These are phyloP conservation scores for Mastomys coucha DNA, from an alignment of 2,113 vertebrate species.

Conservation along the genomic window DNA sequence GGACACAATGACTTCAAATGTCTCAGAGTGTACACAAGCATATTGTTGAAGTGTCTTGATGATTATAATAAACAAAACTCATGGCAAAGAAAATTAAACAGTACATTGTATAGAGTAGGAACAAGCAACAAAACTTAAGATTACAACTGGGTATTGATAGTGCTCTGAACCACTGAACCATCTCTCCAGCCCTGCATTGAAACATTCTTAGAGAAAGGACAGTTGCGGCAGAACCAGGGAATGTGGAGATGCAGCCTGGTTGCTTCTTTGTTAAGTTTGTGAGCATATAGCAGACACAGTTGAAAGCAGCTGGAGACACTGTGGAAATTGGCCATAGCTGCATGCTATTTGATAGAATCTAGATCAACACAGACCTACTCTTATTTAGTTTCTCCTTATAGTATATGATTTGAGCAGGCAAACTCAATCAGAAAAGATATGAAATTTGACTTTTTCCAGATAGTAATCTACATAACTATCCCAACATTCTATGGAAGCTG, in stretches of 20 bases:
- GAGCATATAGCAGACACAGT: not conserved
- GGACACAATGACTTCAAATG: not conserved
- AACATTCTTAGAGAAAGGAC: not conserved
- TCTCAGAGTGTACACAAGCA: not conserved
- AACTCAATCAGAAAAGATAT: not conserved
- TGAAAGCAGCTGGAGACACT: not conserved
- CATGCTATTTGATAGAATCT: not conserved
- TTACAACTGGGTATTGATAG: not conserved
- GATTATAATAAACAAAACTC: not conserved
- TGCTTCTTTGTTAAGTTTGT: not conserved
- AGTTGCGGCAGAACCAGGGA: not conserved
- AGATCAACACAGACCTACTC: not conserved
- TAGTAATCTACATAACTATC: not conserved
- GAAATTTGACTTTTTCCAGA: not conserved
- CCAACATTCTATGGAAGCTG: not conserved
- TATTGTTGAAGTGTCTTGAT: not conserved
- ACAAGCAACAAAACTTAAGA: not conserved
- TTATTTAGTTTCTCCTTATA: not conserved
- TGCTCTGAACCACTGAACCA: too few relatives aligned
- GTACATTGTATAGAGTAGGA: not conserved
- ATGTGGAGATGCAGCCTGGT: not conserved
- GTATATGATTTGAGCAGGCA: not conserved
- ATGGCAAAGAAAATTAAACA: not conserved
- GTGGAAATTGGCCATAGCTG: not conserved
- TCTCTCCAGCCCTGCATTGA: not conserved